These are phyloP conservation scores for Craseonycteris thonglongyai DNA, from an alignment of 2,113 vertebrate species.

Conservation along the genomic window DNA sequence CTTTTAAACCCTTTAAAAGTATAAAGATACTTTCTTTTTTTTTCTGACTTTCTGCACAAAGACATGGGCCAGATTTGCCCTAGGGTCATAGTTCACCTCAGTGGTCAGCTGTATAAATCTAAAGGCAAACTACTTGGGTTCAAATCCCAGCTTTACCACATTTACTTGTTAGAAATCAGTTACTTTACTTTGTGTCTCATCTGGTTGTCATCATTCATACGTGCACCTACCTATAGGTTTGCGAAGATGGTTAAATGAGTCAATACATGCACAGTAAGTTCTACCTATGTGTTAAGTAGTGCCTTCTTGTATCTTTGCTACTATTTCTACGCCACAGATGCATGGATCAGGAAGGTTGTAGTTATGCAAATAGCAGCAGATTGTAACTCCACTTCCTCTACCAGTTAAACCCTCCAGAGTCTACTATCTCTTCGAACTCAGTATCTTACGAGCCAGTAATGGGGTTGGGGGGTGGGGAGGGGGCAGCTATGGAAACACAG, in stretches of 20 bases:
- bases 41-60: neutral
- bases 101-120: neutral
- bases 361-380: neutral
- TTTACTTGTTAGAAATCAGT: neutral
- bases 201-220: neutral
- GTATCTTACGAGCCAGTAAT: neutral
- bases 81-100: neutral
- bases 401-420: neutral
- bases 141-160: neutral
- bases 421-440: neutral
- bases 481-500: neutral
- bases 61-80: neutral
- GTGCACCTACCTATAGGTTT: neutral
- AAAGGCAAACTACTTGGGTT: neutral
- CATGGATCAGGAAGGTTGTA: neutral
- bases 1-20: neutral
- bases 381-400: neutral
- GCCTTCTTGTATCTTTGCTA: neutral
- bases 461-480: neutral
- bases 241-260: neutral
- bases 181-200: neutral
- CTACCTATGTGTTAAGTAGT: neutral
- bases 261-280: neutral
- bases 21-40: neutral
- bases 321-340: neutral